Base-by-base conservation (phyloP, 1,140 invertebrate species). In the Drosophila parabipectinata region DNA sequence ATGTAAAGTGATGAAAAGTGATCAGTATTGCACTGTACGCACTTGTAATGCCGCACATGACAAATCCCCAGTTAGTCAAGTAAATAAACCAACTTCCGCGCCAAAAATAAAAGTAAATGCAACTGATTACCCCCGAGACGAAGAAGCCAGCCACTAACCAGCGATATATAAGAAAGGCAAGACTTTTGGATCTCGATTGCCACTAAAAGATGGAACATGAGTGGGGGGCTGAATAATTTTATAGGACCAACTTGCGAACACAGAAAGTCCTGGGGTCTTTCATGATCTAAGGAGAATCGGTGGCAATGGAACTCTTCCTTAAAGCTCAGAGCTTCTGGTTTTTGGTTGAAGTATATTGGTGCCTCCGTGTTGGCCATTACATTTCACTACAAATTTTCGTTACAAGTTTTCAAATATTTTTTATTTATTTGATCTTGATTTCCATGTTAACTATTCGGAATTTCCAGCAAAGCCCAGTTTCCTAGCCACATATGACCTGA, bases 51-150 rank as follows among this genome's bases (percentile, higher is more conserved):
- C 50, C 55, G 10, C 78, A 79, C 32, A 87, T 14, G 0, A 64
- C 2, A 15, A 83, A 87, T 1, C 71, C 68, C 83, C 75, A 87
- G 47, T 79, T 68, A 0, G 83, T 82, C 1, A 87, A 3, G 18
- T 79, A 88, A 12, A 83, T 66, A 28, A 88, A 74, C 48, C 52
- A 58, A 6, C 12, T 37, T 2, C 83, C 79, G 2, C 3, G 2
- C 0, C 9, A 2, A 10, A 44, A 79, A 47, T 52, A 71, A 0
- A 14, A 8, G 0, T 7, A n/a, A 0, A 62, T 10, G 12, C 47
- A 51, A 1, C 10, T 14, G 6, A 59, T n/a, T 1, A 58, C 15
- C 0, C 66, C 80, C 0, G 24, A 18, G 1, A 30, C 56, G 10
- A 87, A 88, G 15, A 69, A 73, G 4, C 14, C n/a, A 1, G 63